phyloP scores from a whole-genome alignment of 2,888 invertebrate genomes.

The Ischnus inquisitorius region DNA sequence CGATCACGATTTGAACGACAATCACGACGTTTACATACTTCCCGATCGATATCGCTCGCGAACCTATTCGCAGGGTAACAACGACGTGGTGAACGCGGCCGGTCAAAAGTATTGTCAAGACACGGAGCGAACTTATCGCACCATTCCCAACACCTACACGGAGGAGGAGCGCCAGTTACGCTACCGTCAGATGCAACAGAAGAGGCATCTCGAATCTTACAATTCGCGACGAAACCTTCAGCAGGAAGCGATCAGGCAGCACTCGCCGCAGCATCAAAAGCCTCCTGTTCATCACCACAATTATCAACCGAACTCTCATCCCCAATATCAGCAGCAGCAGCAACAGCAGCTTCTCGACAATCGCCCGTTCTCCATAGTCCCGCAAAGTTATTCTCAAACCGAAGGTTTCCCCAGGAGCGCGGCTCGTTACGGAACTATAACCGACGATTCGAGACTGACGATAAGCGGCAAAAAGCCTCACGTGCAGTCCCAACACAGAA shows the following conservation, averaged over 20 bases:
- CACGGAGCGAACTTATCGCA: conserved; percentile 78
- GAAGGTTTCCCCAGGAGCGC: conserved; percentile 56
- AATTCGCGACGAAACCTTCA: conserved; percentile 72
- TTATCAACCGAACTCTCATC: conserved; percentile 52
- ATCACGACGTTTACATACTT: conserved; percentile 82
- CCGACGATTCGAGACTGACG: conserved; percentile 36
- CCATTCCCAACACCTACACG: conserved; percentile 80
- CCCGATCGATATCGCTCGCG: conserved; percentile 82
- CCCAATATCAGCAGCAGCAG: conserved; percentile 15
- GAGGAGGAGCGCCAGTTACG: conserved; percentile 81
- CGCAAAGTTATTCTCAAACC: conserved; percentile 45
- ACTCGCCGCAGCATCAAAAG: conserved; percentile 55
- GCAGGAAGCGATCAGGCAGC: conserved; percentile 74
- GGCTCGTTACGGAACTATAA: conserved; percentile 55
- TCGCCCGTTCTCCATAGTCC: conserved; percentile 10
- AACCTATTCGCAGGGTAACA: conserved; percentile 83
- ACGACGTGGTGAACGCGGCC: conserved; percentile 67
- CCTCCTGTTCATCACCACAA: conserved; percentile 34
- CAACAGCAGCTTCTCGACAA: conserved; percentile 55
- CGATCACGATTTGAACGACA: conserved; percentile 82
- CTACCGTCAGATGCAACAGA: conserved; percentile 77
- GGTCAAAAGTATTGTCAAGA: conserved; percentile 62
- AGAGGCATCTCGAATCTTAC: conserved; percentile 58
- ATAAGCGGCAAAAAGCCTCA: neutral
- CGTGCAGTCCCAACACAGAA: conserved; percentile 31